phyloP scores from a whole-genome alignment of 1,140 invertebrate genomes.

The Leguminivora glycinivorella region DNA sequence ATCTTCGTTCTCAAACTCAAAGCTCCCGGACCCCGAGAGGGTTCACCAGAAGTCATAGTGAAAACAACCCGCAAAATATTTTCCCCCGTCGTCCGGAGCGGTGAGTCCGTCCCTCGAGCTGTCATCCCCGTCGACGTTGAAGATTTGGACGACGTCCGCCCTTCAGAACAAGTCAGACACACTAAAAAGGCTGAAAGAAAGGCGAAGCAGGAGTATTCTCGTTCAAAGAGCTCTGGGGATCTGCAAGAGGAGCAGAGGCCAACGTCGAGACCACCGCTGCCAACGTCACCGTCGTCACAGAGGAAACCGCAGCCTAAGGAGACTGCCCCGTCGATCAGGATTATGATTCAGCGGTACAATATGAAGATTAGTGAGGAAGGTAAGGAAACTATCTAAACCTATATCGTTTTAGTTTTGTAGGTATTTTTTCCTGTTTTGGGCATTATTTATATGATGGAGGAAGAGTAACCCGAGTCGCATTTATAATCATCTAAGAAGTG shows the following conservation, averaged over 20 bases:
- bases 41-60: constrained; percentile 82
- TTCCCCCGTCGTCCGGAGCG: constrained; percentile 82
- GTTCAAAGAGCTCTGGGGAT: constrained; percentile 59
- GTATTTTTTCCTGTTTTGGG: too few relatives aligned
- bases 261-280: constrained; percentile 75
- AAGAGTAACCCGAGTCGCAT: too few relatives aligned
- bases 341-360: constrained; percentile 85
- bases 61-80: constrained; percentile 89
- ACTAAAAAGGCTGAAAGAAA: constrained; percentile 40
- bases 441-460: too few relatives aligned
- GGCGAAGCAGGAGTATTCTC: constrained; percentile 38
- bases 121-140: constrained; percentile 76
- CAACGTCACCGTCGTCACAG: constrained; percentile 79
- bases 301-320: constrained; percentile 80
- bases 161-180: constrained; percentile 37
- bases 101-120: constrained; percentile 73
- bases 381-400: too few relatives aligned
- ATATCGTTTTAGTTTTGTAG: too few relatives aligned
- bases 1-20: constrained; percentile 72
- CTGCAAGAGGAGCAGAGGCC: constrained; percentile 62
- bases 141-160: constrained; percentile 67
- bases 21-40: constrained; percentile 59
- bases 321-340: constrained; percentile 82
- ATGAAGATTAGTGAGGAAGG: constrained; percentile 79
- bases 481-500: too few relatives aligned